These are phyloP conservation scores for Megastigmus dorsalis DNA, from an alignment of 2,888 invertebrate genomes.

Conservation along the genomic window DNA sequence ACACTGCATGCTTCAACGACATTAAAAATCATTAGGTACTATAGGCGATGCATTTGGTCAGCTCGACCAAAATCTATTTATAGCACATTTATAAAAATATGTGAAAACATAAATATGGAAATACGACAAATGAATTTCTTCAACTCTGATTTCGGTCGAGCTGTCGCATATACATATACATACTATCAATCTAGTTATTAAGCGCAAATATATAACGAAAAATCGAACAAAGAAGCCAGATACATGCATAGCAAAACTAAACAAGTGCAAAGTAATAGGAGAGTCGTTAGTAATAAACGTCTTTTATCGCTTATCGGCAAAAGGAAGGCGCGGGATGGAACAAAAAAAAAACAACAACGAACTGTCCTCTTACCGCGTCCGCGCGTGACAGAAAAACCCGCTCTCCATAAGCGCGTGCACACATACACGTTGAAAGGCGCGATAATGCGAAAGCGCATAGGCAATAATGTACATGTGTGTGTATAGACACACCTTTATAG, in stretches of 20 bases:
- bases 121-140: slow-evolving; percentile 1
- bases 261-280: background rate
- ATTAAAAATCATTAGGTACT: slow-evolving; percentile 15
- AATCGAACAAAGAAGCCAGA: background rate
- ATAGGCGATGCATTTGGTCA: too few species aligned
- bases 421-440: slow-evolving; percentile 4
- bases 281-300: slow-evolving; percentile 19
- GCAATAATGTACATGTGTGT: too few species aligned
- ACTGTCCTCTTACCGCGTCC: background rate
- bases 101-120: slow-evolving; percentile 26
- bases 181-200: too few species aligned
- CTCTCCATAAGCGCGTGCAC: background rate
- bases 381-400: background rate
- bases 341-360: too few species aligned
- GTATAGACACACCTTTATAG: slow-evolving; percentile 21
- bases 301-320: slow-evolving; percentile 8
- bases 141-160: slow-evolving; percentile 9
- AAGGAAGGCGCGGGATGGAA: background rate
- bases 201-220: background rate
- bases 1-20: background rate
- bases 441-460: slow-evolving; percentile 14
- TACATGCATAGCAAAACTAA: background rate
- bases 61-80: too few species aligned
- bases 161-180: background rate
- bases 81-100: background rate